Base-by-base conservation (phyloP, 1,140 invertebrate species). In the Campoletis sonorensis region DNA sequence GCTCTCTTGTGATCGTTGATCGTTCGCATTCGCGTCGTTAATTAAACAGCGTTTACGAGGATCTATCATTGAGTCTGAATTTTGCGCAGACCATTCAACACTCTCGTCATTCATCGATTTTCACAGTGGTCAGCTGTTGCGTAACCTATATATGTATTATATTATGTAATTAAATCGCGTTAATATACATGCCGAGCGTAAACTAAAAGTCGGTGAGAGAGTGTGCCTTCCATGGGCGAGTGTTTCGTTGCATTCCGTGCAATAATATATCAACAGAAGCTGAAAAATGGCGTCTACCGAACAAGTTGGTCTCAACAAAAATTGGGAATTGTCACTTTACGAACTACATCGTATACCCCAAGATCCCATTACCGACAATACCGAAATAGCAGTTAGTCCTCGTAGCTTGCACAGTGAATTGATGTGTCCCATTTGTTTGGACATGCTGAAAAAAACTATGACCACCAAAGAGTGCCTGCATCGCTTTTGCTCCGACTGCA, bases 381-480 rank as follows among this genome's bases (percentile, higher is more conserved):
- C 97, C 0, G 98, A 99, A 92, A 99, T 99, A 82, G 98, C 98
- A 0, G 98, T 99, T 2, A 99, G 97, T 30, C 98, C 98, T 8
- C 93, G 98, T 84, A 98, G 97, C 90, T 92, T 99, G 5, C 98
- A 99, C 90, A 98, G 96, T 89, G 99, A 99, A 92, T 93, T 99
- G 16, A 99, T 99, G 97, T 99, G 99, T 90, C 99, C 99, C 49
- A 99, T 99, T 89, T 99, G 99, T 91, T 93, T 99, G 86, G 99
- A 99, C 92, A 99, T 99, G 97, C 93, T 99, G 5, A 99, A 99
- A 89, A 98, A 98, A 88, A 99, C 99, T 0, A 99, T 99, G 99
- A 99, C 99, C 7, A 99, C 99, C 23, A 99, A 99, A 92, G 99
- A 99, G 93, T 99, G 99, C 93, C 94, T 99, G 80, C 99, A 99